phyloP scores from a whole-genome alignment of 2,888 invertebrate genomes.

The Piscicola geometra region DNA sequence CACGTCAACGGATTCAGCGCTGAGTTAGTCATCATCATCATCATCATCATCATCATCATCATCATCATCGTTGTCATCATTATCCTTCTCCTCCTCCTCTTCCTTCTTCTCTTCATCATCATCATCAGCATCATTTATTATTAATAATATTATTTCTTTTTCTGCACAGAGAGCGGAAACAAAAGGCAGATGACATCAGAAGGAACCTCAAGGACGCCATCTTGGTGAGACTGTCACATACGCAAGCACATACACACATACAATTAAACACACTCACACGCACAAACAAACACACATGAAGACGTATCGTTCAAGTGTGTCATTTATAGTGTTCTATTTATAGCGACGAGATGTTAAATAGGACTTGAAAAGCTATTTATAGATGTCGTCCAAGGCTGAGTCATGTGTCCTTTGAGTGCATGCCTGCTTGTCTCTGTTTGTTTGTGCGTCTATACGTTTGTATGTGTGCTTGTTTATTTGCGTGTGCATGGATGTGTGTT shows the following conservation, averaged over 20 bases:
- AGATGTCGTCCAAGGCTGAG: too few species aligned
- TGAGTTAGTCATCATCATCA: conserved; percentile 63
- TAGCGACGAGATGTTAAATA: too few species aligned
- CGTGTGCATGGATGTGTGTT: background rate
- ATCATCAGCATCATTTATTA: background rate
- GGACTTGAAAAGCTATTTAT: too few species aligned
- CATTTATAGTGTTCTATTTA: too few species aligned
- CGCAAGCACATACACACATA: too few species aligned
- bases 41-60: background rate
- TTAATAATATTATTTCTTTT: background rate
- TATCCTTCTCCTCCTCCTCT: background rate
- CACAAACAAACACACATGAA: too few species aligned
- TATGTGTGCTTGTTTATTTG: background rate
- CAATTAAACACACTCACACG: too few species aligned
- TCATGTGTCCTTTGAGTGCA: too few species aligned
- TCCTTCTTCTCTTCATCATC: background rate
- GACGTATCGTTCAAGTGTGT: too few species aligned
- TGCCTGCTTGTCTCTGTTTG: background rate
- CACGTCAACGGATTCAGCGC: conserved; percentile 99
- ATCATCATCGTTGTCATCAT: background rate
- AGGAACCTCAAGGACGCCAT: conserved; percentile 95
- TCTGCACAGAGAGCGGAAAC: conserved; percentile 83
- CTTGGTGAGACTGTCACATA: too few species aligned
- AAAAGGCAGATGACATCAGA: conserved; percentile 83
- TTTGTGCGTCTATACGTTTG: background rate